phyloP scores from a whole-genome alignment of 2,113 vertebrate species.

The Labeo catla region DNA sequence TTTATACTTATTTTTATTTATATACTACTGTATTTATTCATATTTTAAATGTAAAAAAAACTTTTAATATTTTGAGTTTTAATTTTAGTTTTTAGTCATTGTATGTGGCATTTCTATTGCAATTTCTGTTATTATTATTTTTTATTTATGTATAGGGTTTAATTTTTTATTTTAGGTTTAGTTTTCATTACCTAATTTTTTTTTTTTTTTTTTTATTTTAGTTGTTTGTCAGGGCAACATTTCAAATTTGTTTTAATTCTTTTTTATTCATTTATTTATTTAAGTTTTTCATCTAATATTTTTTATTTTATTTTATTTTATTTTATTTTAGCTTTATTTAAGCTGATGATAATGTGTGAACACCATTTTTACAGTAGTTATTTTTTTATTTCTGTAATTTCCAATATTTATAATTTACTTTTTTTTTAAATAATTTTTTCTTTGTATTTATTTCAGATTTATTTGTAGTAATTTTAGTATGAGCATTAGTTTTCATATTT shows the following conservation, averaged over 20 bases:
- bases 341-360: neutral
- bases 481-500: neutral
- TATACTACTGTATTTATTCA: neutral
- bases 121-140: neutral
- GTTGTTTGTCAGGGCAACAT: neutral
- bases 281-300: neutral
- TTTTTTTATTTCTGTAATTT: neutral
- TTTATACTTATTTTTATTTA: neutral
- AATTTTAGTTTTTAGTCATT: neutral
- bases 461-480: neutral
- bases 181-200: neutral
- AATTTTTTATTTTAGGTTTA: neutral
- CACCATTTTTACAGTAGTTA: neutral
- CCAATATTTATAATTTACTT: neutral
- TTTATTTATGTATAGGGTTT: neutral
- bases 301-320: no score
- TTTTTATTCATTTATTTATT: neutral
- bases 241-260: neutral
- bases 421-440: neutral
- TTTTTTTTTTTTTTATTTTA: neutral
- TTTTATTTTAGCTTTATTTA: neutral
- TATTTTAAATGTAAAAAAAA: neutral
- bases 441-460: neutral
- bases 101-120: no score
- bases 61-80: neutral